phyloP scores from a whole-genome alignment of 2,797 vertebrate species.

The Cossypha niveicapilla region DNA sequence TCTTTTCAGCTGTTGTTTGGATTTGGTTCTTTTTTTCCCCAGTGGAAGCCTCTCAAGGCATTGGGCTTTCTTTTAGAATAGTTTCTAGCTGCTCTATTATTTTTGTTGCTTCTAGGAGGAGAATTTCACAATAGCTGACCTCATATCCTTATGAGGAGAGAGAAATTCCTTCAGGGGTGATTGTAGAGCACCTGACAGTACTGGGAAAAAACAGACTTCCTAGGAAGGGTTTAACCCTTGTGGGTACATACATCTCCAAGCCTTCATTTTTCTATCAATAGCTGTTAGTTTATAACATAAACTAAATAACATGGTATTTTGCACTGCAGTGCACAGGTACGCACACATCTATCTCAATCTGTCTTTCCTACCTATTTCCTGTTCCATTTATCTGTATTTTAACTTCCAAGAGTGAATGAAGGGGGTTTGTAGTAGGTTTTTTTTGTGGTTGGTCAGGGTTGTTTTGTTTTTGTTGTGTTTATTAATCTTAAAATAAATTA shows the following conservation, averaged over 20 bases:
- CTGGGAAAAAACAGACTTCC: background rate
- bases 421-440: background rate
- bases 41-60: background rate
- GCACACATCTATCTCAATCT: fast-evolving
- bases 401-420: background rate
- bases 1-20: slow-evolving; percentile 16
- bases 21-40: background rate
- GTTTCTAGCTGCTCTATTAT: background rate
- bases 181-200: slow-evolving; percentile 24
- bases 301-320: background rate
- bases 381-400: background rate
- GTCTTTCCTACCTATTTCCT: background rate
- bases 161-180: slow-evolving; percentile 18
- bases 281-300: background rate
- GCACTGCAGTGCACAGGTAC: background rate
- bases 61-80: background rate
- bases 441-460: background rate
- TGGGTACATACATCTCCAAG: background rate
- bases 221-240: background rate
- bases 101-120: slow-evolving; percentile 12
- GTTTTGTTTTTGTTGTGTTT: background rate
- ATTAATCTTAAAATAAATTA: background rate
- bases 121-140: slow-evolving; percentile 35
- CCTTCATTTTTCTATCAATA: background rate
- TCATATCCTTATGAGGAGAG: slow-evolving; percentile 20